phyloP scores from a whole-genome alignment of 2,888 invertebrate genomes.

The Drosophila atripex region DNA sequence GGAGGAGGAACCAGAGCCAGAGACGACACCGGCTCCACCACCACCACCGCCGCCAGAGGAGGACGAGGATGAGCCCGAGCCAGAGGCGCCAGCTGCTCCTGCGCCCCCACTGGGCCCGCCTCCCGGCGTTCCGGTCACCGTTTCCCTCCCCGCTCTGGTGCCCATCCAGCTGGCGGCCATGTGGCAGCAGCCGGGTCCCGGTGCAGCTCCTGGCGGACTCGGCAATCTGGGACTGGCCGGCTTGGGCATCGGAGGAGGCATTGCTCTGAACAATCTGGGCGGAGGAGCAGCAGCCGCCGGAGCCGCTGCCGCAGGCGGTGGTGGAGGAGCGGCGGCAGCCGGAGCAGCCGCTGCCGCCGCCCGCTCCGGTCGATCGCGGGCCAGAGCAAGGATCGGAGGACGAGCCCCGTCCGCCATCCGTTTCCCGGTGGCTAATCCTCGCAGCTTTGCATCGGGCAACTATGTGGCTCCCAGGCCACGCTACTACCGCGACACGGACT shows the following conservation, averaged over 20 bases:
- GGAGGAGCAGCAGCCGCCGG: conserved; percentile 12
- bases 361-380: conserved; percentile 12
- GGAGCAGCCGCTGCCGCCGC: conserved; percentile 29
- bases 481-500: conserved; percentile 60
- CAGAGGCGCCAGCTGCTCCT: conserved; percentile 82
- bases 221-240: conserved; percentile 28
- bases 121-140: conserved; percentile 80
- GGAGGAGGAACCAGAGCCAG: conserved; percentile 79
- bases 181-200: conserved; percentile 72
- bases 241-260: conserved; percentile 43
- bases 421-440: conserved; percentile 72
- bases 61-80: conserved; percentile 82
- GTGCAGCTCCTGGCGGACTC: conserved; percentile 41
- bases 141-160: conserved; percentile 82
- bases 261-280: conserved; percentile 17
- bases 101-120: conserved; percentile 67
- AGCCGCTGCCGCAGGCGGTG: background rate
- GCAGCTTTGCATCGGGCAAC: conserved; percentile 73
- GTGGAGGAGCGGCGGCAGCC: conserved; percentile 27
- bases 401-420: conserved; percentile 53
- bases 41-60: conserved; percentile 34
- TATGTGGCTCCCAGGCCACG: conserved; percentile 75
- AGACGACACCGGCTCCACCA: conserved; percentile 51
- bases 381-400: conserved; percentile 25
- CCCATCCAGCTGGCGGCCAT: conserved; percentile 83